Base-by-base conservation (phyloP, 2,797 vertebrate genomes). In the Cossypha niveicapilla region DNA sequence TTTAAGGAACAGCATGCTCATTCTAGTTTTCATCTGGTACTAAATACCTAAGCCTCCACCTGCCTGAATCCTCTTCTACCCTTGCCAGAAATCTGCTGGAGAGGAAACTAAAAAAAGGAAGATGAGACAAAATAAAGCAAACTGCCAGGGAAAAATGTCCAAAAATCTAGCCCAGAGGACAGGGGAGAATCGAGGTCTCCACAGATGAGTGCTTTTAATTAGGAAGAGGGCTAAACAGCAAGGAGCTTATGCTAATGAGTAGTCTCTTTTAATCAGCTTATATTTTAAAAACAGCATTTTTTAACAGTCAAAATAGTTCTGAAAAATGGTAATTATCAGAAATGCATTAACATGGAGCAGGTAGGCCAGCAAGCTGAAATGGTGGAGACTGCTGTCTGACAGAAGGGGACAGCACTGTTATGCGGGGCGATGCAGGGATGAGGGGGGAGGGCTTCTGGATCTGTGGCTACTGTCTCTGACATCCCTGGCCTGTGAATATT, bases 201-300 rank as follows among this genome's bases (percentile, higher is more conserved):
- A 98, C 98, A 98, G 98, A 98, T 98, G 98, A 98, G 97, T 98
- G 98, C 98, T 98, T 99, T 99, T 99, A 99, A 99, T 99, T 99
- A 99, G 98, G 97, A 97, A 98, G 97, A 98, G 97, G 97, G 97
- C 96, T 98, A 98, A 98, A 98, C 98, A 63, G 98, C 97, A 98
- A 98, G 98, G 97, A 98, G 98, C 98, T 99, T 99, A 98, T 98
- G 98, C 98, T 99, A 99, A 99, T 98, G 98, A 98, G 98, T 96
- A 98, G 97, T 98, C 96, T 98, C 98, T 98, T 99, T 99, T 99
- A 99, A 99, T 99, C 98, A 99, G 98, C 98, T 98, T 98, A 98
- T 97, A 97, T 97, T 87, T 89, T 41, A 57, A 91, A 94, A 97
- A 96, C 95, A 96, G 86, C 84, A 61, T 97, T 98, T 98, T 96